Evolutionary conservation across 2,113 vertebrate genomes (phyloP).

Genomic region (Agapornis roseicollis): DNA sequence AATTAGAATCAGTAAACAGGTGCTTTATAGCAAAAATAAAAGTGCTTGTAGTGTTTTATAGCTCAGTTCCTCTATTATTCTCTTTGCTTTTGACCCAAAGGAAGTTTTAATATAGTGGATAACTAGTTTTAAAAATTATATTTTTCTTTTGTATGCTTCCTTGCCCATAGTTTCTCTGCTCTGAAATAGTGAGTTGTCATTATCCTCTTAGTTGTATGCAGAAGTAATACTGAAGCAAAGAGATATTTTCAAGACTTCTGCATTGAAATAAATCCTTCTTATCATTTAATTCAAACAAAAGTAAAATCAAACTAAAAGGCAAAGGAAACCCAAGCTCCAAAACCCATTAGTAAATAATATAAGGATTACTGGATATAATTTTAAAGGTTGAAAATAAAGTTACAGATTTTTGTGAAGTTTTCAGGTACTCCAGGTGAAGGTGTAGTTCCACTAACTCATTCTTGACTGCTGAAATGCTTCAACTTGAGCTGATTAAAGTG

Average conservation of each 20-base stretch:
- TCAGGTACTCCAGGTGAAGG: not conserved
- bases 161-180: not conserved
- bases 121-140: not conserved
- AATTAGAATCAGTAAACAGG: not conserved
- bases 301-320: not conserved
- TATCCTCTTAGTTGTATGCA: not conserved
- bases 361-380: not conserved
- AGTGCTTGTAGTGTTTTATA: conserved; percentile 20
- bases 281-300: not conserved
- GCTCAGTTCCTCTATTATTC: not conserved
- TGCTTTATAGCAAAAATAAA: not conserved
- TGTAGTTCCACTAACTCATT: not conserved
- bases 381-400: not conserved
- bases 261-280: not conserved
- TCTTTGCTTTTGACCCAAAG: not conserved
- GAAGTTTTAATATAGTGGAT: not conserved
- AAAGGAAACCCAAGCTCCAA: not conserved
- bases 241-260: not conserved
- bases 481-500: not conserved
- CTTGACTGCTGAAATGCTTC: not conserved
- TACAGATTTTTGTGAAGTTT: not conserved
- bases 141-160: not conserved
- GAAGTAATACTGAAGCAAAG: not conserved
- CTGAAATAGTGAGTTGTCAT: not conserved
- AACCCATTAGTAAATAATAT: not conserved